Conservation (phyloP, 2,113 vertebrate species). For the Lutjanus erythropterus region DNA sequence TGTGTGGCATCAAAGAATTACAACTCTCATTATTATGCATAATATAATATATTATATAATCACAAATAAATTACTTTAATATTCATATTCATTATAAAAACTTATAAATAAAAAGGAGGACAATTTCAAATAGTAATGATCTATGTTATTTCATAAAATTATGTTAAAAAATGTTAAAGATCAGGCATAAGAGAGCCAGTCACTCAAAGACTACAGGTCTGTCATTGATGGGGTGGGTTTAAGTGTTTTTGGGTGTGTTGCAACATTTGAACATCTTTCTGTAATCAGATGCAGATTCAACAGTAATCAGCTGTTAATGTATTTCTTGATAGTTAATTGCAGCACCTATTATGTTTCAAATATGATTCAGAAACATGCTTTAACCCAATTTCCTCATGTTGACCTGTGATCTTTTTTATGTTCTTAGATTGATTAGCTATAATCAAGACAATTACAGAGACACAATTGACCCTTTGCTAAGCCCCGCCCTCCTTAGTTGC, state of each 20-base stretch:
- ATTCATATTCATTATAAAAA: too few relatives aligned
- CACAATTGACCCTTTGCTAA: too few relatives aligned
- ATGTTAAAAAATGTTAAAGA: not conserved
- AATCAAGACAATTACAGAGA: slow-evolving; percentile 26
- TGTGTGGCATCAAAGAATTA: too few relatives aligned
- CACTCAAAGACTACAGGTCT: not conserved
- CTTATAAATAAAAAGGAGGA: too few relatives aligned
- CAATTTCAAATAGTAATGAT: too few relatives aligned
- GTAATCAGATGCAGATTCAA: not conserved
- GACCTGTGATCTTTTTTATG: not conserved
- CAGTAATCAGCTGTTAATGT: slow-evolving; percentile 13
- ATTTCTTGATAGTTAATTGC: not conserved
- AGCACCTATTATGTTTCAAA: not conserved
- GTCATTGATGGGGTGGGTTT: not conserved
- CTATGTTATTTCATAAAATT: not conserved
- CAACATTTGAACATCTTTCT: not conserved
- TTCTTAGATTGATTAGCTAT: slow-evolving; percentile 33
- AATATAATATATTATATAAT: too few relatives aligned
- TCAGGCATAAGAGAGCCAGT: not conserved
- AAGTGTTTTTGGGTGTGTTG: not conserved
- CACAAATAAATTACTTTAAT: too few relatives aligned
- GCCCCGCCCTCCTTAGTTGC: too few relatives aligned
- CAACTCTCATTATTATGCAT: too few relatives aligned
- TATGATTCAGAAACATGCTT: not conserved
- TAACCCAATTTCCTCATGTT: not conserved